phyloP scores from a whole-genome alignment of 2,113 vertebrate species.

The Heterotilapia buettikoferi region DNA sequence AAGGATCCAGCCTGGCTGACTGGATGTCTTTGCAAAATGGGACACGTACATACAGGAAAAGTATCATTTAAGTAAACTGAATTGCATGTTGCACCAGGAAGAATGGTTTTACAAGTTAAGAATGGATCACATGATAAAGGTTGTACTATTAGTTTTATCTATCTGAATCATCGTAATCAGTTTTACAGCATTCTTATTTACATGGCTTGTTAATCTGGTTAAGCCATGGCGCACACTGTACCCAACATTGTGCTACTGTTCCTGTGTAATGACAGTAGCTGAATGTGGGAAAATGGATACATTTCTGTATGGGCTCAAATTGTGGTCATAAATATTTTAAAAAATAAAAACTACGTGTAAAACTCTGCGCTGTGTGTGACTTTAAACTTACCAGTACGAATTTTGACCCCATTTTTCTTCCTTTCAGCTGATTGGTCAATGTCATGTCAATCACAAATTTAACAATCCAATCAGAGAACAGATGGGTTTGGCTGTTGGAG shows the following conservation, averaged over 20 bases:
- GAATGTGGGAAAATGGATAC: neutral
- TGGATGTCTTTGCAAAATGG: neutral
- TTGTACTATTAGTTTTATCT: rapidly evolving
- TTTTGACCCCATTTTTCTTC: neutral
- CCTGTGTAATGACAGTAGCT: neutral
- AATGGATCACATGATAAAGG: neutral
- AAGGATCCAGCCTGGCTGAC: neutral
- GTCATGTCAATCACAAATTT: neutral
- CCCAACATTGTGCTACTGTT: neutral
- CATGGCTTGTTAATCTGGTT: neutral
- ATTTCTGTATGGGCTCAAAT: neutral
- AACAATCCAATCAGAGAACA: neutral
- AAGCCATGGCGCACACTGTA: neutral
- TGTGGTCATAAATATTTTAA: neutral
- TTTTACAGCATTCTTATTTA: neutral
- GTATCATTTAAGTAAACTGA: neutral
- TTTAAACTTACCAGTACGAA: rapidly evolving
- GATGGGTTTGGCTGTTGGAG: neutral
- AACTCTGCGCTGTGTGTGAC: neutral
- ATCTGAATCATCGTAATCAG: neutral
- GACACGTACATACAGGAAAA: neutral
- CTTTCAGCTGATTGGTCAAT: neutral
- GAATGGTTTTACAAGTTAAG: neutral
- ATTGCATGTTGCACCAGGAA: neutral
- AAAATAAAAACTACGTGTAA: rapidly evolving